Base-by-base conservation (phyloP, 2,888 invertebrate genomes). In the Dolomedes plantarius region DNA sequence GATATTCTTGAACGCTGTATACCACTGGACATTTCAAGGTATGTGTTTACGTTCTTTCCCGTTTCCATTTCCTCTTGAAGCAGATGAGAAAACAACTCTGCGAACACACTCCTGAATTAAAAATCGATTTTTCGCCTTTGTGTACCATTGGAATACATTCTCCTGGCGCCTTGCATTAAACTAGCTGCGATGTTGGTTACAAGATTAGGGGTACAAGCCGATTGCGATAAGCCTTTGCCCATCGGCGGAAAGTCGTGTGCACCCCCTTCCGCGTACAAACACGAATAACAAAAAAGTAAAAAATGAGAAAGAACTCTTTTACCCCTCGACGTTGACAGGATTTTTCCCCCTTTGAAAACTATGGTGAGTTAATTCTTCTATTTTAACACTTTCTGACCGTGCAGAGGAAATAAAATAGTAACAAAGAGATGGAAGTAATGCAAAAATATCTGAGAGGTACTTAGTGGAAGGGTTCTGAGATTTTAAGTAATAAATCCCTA, bases 71-170 rank as follows among this genome's bases (percentile, higher is more conserved):
- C 41, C 41, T 16, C 41, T 75, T 16, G 16, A 1, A 56, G 29
- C 82, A 76, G 82, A 72, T 79, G 64, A 65, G 71, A 62, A 79
- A 71, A 79, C 71, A 79, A 29, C 72, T n/a, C 27, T 31, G 19
- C 68, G 64, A 67, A 65, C 39, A 41, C 76, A 72, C 72, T 67
- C 56, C 39, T 28, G 65, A 77, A 83, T 77, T 77, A 77, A 83
- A 82, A 83, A 83, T 83, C 83, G 83, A 83, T 83, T 83, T 83
- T 83, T 77, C 83, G 68, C 76, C 64, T 82, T 76, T 75, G 29
- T 75, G 64, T 69, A 62, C 64, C 27, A 41, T 36, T 36, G 80
- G 36, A 80, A 31, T 19, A 28, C 27, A 27, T 31, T 62, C 50
- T 64, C 36, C 69, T 41, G 67, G 56, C 71, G 32, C 81, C 73